phyloP scores from a whole-genome alignment of 1,140 invertebrate genomes.

The Stegodyphus mimosarum region DNA sequence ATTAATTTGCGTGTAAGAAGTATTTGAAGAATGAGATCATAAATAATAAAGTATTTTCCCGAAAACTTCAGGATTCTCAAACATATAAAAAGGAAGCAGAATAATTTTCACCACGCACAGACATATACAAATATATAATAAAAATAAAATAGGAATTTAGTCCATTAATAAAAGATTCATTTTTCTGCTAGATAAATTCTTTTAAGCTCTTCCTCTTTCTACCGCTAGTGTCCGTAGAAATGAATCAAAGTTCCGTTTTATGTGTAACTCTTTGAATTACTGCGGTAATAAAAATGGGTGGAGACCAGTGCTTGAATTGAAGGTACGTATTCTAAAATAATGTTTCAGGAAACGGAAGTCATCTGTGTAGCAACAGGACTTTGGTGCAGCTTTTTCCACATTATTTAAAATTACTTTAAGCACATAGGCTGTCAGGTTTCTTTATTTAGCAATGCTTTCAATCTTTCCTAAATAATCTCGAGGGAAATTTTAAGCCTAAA shows the following conservation, averaged over 20 bases:
- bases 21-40: too few species aligned
- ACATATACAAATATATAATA: too few species aligned
- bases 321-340: neutral
- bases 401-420: too few species aligned
- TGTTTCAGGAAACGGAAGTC: neutral
- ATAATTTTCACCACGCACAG: too few species aligned
- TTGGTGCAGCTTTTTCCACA: too few species aligned
- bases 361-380: neutral
- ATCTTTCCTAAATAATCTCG: neutral
- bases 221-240: neutral
- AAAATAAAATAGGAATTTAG: too few species aligned
- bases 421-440: too few species aligned
- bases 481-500: neutral
- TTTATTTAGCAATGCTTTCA: too few species aligned
- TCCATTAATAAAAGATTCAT: neutral
- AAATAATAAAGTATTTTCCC: too few species aligned
- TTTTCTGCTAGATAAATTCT: neutral
- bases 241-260: neutral
- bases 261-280: neutral
- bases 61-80: too few species aligned
- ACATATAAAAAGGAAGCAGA: too few species aligned
- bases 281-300: neutral
- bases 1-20: too few species aligned
- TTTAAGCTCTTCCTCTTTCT: neutral
- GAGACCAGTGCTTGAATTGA: neutral